Evolutionary conservation across 2,113 vertebrate species (phyloP), one percentile per base, ranked within the genome.

Genomic region (Platichthys stellatus): DNA sequence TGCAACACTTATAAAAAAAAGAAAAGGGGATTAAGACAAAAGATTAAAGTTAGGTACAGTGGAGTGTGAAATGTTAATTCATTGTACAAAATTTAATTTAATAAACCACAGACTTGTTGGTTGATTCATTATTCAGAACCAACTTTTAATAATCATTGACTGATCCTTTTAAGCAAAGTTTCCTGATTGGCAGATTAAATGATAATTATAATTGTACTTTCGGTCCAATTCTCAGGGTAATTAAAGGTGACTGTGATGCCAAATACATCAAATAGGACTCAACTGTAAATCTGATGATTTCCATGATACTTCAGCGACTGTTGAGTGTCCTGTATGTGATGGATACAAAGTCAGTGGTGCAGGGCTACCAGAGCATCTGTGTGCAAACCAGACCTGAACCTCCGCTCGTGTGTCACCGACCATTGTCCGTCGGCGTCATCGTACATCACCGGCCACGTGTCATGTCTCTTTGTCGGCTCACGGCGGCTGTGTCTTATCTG

Each of bases 401-500:
- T 53, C 10, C 14, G 12, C n/a, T 10, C 45, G 51, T 74, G 69
- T 75, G 63, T 21, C 51, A n/a, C 20, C 3, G 20, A 21, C 51
- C 38, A 60, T 64, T 5, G 51, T 81, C 78, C n/a, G 67, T 60
- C 43, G 51, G 62, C 28, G 2, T 74, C 9, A 56, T 64, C 12
- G 38, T 60, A 18, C 5, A 63, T 76, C 66, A 59, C 15, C 28
- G 5, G 13, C n/a, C 8, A 7, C 9, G 10, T 61, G 68, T 78
- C 58, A 31, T 1, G 1, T 5, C 31, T 31, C 31, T 31, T 31
- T 90, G 76, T 83, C 2, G 60, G 51, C 69, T 85, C 23, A 90
- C 2, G 3, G 2, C 7, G 10, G 47, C 69, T 62, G 54, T 38
- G 66, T 88, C 69, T 90, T 88, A 83, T 93, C 92, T 92, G 72